These are phyloP conservation scores for Natrix natrix DNA, from an alignment of 2,797 vertebrate species.

Conservation along the genomic window DNA sequence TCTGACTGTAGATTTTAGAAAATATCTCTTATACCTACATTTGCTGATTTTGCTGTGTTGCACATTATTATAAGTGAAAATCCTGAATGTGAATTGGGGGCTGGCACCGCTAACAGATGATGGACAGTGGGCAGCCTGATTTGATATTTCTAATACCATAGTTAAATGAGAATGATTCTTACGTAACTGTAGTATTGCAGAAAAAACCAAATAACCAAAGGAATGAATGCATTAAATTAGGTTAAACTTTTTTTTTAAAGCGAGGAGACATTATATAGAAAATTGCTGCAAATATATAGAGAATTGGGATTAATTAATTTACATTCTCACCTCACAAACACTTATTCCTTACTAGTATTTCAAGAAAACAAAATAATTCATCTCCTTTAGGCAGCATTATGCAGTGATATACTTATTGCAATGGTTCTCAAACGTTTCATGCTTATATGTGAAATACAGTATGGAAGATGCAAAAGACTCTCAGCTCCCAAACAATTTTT, in stretches of 20 bases:
- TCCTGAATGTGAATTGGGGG: background rate
- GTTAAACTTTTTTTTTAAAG: background rate
- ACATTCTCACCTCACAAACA: background rate
- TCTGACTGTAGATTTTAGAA: background rate
- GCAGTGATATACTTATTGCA: background rate
- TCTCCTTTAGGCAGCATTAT: background rate
- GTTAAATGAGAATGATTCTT: background rate
- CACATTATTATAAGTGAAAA: background rate
- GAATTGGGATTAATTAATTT: slow-evolving; percentile 3
- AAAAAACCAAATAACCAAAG: slow-evolving; percentile 11
- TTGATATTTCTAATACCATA: background rate
- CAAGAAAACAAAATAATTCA: slow-evolving; percentile 13
- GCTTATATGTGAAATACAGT: background rate
- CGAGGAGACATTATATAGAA: background rate
- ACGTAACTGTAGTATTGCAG: background rate
- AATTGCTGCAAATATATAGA: slow-evolving; percentile 1
- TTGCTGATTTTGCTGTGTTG: background rate
- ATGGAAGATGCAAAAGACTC: background rate
- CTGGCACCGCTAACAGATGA: background rate
- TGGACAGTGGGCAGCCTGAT: background rate
- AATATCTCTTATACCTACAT: background rate
- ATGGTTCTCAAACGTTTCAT: background rate
- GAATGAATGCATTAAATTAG: background rate
- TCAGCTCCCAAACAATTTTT: slow-evolving; percentile 1
- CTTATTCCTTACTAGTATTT: slow-evolving; percentile 1